These are phyloP conservation scores for Paratrypauchen microcephalus DNA, from an alignment of 2,797 vertebrate species.

Conservation along the genomic window DNA sequence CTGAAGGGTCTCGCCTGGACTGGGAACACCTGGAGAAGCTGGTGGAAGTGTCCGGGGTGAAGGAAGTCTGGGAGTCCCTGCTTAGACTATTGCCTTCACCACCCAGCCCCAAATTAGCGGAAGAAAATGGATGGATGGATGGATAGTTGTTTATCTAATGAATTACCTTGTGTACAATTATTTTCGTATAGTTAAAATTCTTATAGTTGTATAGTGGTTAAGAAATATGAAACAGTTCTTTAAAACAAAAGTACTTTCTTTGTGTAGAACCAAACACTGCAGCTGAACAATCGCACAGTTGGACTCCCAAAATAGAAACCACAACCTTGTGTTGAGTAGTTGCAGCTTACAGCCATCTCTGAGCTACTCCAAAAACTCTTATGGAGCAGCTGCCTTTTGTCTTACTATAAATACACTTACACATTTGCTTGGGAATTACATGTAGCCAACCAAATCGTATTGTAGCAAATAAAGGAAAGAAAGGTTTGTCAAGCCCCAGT, in stretches of 20 bases:
- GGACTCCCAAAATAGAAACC: conserved; percentile 24
- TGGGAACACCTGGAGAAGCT: too few species aligned
- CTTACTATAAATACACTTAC: background rate
- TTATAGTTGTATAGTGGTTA: background rate
- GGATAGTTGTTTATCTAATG: too few species aligned
- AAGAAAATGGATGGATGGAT: too few species aligned
- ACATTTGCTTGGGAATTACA: background rate
- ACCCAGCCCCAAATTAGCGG: too few species aligned
- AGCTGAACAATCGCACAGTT: conserved; percentile 5
- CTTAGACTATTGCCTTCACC: too few species aligned
- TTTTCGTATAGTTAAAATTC: background rate
- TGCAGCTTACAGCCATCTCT: background rate
- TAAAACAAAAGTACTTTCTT: background rate
- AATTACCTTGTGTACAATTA: background rate
- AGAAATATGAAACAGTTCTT: background rate
- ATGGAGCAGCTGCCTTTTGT: conserved; percentile 2
- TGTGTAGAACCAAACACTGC: conserved; percentile 17
- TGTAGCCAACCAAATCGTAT: background rate
- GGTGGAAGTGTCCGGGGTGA: too few species aligned
- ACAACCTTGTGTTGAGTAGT: conserved; percentile 4
- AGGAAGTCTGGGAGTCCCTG: too few species aligned
- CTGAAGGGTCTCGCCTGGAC: too few species aligned
- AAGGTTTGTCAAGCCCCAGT: too few species aligned
- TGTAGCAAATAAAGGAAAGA: background rate
- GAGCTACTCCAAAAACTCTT: conserved; percentile 6